Evolutionary conservation across 2,113 vertebrate genomes (phyloP), one percentile per base, ranked within the genome.

Genomic region (Ciconia stormi): DNA sequence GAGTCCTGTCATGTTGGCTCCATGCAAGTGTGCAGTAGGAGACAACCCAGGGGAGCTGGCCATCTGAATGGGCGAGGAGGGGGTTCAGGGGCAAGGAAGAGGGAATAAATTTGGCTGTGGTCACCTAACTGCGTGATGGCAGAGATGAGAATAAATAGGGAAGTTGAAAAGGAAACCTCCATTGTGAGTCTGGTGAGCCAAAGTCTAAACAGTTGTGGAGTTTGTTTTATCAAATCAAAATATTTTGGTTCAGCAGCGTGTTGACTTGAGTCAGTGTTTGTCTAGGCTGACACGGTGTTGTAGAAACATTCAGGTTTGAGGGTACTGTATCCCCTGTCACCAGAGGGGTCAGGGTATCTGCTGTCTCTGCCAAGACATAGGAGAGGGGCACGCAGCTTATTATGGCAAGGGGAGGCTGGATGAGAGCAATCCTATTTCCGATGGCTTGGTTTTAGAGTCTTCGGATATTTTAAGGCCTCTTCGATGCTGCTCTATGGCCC

Each of bases 191-290:
- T 80, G 61, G 16, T 70, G 49, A 73, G 66, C 25, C 74, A 38
- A 92, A 91, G 91, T 85, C 94, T 92, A 95, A 95, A 89, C 70
- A 89, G 53, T 49, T 79, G 77, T 79, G 86, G 73, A 94, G 93
- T 82, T 97, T 95, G 93, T 97, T 95, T 92, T 91, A 82, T 95
- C 83, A 70, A 93, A 95, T 95, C 53, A 95, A 96, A 95, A 95
- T 82, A 85, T 94, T 96, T 95, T 95, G 89, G 73, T 94, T 92
- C 53, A 58, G 65, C 0, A 1, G 21, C 59, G 86, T 91, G 83
- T 89, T 95, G 96, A 52, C 78, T 79, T 89, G 56, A 87, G 56
- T 29, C 58, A 4, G 53, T 70, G 81, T 95, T 83, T 80, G 93
- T 72, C 89, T 76, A 40, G 58, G 73, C 66, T 94, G 95, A 72